Evolutionary conservation across 2,797 vertebrate genomes (phyloP).

Genomic region (Kryptopterus vitreolus): DNA sequence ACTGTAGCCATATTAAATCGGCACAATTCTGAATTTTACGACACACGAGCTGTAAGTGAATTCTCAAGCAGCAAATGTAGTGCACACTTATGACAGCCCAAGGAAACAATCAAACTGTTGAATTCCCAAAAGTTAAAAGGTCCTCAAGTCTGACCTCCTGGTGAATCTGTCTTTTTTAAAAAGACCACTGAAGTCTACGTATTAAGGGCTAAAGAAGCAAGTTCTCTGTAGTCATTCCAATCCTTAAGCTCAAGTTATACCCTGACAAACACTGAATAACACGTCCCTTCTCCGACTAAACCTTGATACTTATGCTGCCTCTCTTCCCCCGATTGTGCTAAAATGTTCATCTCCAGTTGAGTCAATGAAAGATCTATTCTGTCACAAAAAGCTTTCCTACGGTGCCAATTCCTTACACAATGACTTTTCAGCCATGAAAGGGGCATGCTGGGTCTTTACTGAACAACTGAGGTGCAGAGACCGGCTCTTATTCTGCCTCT

Average conservation of each 20-base stretch:
- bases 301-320: slow-evolving; percentile 7
- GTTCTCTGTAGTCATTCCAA: neutral
- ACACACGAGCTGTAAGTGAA: neutral
- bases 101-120: neutral
- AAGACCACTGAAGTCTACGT: neutral
- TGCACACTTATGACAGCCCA: neutral
- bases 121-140: neutral
- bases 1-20: too few species aligned
- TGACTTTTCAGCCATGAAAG: slow-evolving; percentile 40
- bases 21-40: neutral
- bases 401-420: slow-evolving; percentile 36
- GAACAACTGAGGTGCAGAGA: slow-evolving; percentile 3
- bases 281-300: slow-evolving; percentile 22
- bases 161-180: neutral
- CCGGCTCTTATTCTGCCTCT: slow-evolving; percentile 15
- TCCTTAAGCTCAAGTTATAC: neutral
- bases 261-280: neutral
- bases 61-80: neutral
- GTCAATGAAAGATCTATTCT: slow-evolving; percentile 52
- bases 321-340: slow-evolving; percentile 18
- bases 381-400: slow-evolving; percentile 50
- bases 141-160: neutral
- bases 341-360: slow-evolving; percentile 30
- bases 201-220: neutral
- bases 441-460: slow-evolving; percentile 31